Evolutionary conservation across 37 sponge, comb jelly and placozoan species (phyloP).

Genomic region (Mnemiopsis leidyi): DNA sequence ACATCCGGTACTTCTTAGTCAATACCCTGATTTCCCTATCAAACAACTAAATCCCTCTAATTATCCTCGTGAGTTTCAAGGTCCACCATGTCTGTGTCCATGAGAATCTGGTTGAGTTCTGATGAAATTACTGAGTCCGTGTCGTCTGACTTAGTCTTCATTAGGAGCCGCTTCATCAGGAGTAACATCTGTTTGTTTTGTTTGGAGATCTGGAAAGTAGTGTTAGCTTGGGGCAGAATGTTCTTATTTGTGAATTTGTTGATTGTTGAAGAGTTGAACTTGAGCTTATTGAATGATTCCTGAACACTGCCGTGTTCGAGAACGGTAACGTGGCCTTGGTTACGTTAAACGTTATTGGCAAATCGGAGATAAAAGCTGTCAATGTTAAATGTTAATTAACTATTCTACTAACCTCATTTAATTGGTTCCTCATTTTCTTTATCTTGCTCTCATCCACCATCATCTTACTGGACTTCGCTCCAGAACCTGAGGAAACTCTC

Average conservation of each 20-base stretch:
- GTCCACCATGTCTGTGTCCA: background rate
- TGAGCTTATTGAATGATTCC: too few species aligned
- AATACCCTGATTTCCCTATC: too few species aligned
- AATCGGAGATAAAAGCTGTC: too few species aligned
- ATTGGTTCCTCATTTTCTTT: background rate
- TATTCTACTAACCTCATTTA: background rate
- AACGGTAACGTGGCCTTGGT: too few species aligned
- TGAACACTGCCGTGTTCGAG: too few species aligned
- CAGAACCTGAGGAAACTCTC: background rate
- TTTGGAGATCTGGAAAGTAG: slow-evolving; percentile 37
- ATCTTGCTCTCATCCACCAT: background rate
- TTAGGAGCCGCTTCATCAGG: background rate
- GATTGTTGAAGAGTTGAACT: background rate
- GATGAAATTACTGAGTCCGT: background rate
- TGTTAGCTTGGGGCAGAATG: too few species aligned
- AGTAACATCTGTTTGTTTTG: slow-evolving; percentile 39
- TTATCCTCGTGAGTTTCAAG: slow-evolving; percentile 1
- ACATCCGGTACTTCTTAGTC: too few species aligned
- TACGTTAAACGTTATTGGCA: too few species aligned
- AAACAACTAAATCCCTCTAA: too few species aligned
- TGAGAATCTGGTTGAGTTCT: background rate
- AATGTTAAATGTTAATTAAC: background rate
- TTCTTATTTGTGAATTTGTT: too few species aligned
- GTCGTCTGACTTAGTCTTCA: background rate
- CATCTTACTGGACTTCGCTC: background rate